Evolutionary conservation across 2,797 vertebrate species (phyloP).

Genomic region (Rhabdomys pumilio): DNA sequence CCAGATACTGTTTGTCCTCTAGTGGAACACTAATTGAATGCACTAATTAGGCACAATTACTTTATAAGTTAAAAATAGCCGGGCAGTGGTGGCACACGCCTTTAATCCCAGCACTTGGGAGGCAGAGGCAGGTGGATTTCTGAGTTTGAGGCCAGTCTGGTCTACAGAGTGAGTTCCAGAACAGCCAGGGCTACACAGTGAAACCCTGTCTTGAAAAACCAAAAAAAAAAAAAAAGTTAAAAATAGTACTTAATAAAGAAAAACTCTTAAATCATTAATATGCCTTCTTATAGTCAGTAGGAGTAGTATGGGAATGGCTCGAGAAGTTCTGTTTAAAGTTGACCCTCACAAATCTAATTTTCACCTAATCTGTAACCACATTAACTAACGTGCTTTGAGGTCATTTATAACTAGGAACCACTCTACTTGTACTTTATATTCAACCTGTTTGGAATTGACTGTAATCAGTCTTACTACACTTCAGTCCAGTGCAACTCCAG

Average conservation of each 20-base stretch:
- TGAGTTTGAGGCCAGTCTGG: no score
- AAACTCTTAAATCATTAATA: neutral
- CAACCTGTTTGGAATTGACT: neutral
- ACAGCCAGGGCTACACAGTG: no score
- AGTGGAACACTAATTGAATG: neutral
- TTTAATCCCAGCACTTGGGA: no score
- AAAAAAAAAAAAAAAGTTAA: neutral
- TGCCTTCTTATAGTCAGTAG: neutral
- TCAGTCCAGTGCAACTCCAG: no score
- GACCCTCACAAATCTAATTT: neutral
- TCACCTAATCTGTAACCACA: neutral
- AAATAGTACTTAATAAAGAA: neutral
- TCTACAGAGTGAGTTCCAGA: no score
- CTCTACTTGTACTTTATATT: neutral
- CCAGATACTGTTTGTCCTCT: neutral
- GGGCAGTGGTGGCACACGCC: no score
- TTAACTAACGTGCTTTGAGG: no score
- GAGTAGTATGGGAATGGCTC: neutral
- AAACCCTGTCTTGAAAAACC: no score
- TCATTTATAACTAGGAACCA: neutral
- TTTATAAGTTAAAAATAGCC: neutral
- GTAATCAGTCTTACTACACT: neutral
- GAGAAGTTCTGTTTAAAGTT: neutral
- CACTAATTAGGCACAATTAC: neutral
- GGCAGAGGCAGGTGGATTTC: no score